Evolutionary conservation across 2,113 vertebrate species (phyloP).

Genomic region (Sarotherodon lohbergeri): DNA sequence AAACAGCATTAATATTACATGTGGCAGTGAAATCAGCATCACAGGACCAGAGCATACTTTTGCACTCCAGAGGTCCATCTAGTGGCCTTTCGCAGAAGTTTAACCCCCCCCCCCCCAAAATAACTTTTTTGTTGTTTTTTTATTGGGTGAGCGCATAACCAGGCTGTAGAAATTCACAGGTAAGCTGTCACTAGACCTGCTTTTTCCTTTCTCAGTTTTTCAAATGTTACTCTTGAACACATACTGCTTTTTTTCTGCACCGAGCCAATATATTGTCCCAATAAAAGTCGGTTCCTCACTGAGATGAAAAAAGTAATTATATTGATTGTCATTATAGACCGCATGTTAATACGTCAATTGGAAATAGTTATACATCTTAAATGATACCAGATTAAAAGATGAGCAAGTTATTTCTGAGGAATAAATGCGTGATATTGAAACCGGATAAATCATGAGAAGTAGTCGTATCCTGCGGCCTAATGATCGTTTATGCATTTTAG

Average conservation of each 20-base stretch:
- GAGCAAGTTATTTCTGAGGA: not conserved
- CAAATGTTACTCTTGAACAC: not conserved
- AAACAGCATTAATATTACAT: not conserved
- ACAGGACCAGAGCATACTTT: not conserved
- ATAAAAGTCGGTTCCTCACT: not conserved
- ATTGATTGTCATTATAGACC: not conserved
- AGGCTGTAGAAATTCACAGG: not conserved
- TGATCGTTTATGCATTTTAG: not conserved
- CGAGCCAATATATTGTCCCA: not conserved
- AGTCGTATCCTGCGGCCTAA: not conserved
- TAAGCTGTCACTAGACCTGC: not conserved
- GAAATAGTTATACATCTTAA: not conserved
- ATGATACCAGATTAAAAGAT: not conserved
- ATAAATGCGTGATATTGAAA: not conserved
- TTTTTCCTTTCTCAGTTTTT: not conserved
- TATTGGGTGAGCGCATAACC: not conserved
- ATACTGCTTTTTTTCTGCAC: not conserved
- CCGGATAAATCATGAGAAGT: not conserved
- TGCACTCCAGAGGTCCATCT: slow-evolving; percentile 26
- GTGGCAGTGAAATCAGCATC: not conserved
- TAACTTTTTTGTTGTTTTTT: not conserved
- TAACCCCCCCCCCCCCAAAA: not conserved
- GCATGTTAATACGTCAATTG: not conserved
- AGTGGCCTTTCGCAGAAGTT: not conserved
- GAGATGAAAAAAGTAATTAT: not conserved